Percentiles rank a stretch among this genome's conserved stretches.
phyloP scores from a whole-genome alignment of 2,797 vertebrate genomes.

The Galago senegalensis region DNA sequence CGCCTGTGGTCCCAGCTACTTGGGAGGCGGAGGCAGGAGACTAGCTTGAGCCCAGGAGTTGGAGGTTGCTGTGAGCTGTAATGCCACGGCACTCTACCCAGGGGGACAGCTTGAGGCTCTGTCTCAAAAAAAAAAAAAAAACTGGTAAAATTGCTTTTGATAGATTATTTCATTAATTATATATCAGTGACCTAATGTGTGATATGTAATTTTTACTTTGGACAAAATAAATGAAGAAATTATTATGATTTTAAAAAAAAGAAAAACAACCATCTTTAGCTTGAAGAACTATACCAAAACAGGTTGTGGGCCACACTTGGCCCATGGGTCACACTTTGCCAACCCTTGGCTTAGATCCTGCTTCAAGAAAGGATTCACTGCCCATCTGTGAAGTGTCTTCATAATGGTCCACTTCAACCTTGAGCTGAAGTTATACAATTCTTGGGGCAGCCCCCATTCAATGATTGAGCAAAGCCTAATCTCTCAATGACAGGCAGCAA shows the following conservation, averaged over 20 bases:
- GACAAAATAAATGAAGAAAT: conserved; percentile 59
- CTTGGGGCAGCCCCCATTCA: background rate
- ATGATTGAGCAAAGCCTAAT: background rate
- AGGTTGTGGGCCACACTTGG: background rate
- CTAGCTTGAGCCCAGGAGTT: too few relatives aligned
- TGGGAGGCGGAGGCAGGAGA: too few relatives aligned
- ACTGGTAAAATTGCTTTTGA: too few relatives aligned
- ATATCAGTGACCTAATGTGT: conserved; percentile 2
- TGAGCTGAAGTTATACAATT: background rate
- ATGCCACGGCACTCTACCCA: too few relatives aligned
- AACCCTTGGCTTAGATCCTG: background rate
- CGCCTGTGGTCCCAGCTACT: too few relatives aligned
- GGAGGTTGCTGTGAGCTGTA: too few relatives aligned
- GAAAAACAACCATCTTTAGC: background rate
- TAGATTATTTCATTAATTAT: background rate
- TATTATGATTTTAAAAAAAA: background rate
- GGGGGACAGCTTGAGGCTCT: too few relatives aligned
- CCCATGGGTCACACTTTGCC: background rate
- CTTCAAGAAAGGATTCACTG: background rate
- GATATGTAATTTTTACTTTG: conserved; percentile 57
- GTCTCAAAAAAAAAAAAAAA: too few relatives aligned
- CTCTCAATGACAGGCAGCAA: background rate
- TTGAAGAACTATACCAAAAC: background rate
- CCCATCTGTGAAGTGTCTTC: background rate
- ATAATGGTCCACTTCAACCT: background rate